phyloP scores from a whole-genome alignment of 2,888 invertebrate species.

The Drosophila ustulata region DNA sequence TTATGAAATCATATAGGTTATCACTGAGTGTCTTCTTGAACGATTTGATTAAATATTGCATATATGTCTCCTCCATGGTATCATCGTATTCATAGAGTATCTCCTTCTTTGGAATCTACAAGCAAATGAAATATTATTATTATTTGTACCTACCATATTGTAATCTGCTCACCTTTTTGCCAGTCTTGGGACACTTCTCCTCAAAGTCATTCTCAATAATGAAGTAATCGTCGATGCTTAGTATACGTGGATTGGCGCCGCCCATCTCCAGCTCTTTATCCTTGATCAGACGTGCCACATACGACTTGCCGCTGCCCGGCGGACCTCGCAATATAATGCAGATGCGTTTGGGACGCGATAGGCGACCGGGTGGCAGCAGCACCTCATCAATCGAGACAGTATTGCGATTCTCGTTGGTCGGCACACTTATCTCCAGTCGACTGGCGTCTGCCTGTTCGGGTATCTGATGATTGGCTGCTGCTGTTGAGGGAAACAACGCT shows the following conservation, averaged over 20 bases:
- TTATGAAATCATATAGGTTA: constrained; percentile 96
- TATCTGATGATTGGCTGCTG: constrained; percentile 71
- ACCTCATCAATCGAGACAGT: constrained; percentile 93
- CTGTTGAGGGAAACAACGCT: constrained; percentile 75
- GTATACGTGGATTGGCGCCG: constrained; percentile 94
- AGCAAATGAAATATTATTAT: neutral
- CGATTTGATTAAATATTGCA: constrained; percentile 92
- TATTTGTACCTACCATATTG: neutral
- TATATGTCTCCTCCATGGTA: constrained; percentile 92
- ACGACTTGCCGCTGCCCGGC: constrained; percentile 97
- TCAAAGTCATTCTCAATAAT: constrained; percentile 93
- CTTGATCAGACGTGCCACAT: constrained; percentile 94
- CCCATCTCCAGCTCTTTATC: constrained; percentile 93
- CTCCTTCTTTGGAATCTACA: constrained; percentile 85
- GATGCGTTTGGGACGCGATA: constrained; percentile 91
- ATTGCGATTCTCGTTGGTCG: constrained; percentile 83
- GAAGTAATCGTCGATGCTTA: constrained; percentile 98
- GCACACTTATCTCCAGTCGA: constrained; percentile 69
- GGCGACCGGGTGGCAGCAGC: constrained; percentile 91
- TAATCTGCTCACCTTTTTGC: constrained; percentile 79
- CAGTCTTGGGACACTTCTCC: constrained; percentile 84
- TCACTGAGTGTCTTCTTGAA: constrained; percentile 96
- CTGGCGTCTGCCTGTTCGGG: constrained; percentile 41
- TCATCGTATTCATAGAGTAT: constrained; percentile 92
- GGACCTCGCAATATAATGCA: constrained; percentile 96